phyloP scores from a whole-genome alignment of 1,140 invertebrate species.

The Daktulosphaira vitifoliae region DNA sequence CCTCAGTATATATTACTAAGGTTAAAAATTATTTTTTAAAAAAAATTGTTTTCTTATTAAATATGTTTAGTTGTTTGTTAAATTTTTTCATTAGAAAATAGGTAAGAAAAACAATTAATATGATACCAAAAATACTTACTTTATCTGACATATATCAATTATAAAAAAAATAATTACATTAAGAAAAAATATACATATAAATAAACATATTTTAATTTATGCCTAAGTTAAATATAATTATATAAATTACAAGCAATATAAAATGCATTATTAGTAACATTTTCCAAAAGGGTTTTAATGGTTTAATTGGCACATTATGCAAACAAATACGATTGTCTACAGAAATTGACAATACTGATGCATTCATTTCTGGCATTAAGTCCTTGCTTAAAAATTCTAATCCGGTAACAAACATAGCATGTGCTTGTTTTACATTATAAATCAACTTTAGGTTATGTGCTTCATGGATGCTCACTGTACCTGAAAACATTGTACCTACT shows the following conservation, averaged over 20 bases:
- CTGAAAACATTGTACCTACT: slow-evolving; percentile 85
- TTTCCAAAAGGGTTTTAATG: slow-evolving; percentile 15
- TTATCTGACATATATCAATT: no score
- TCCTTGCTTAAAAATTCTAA: slow-evolving; percentile 62
- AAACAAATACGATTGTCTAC: slow-evolving; percentile 88
- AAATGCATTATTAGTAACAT: slow-evolving; percentile 20
- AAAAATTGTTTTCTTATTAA: no score
- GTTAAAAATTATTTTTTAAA: no score
- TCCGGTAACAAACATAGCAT: slow-evolving; percentile 91
- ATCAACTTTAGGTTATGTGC: slow-evolving; percentile 85
- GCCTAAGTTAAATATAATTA: slow-evolving; percentile 10
- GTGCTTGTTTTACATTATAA: slow-evolving; percentile 69
- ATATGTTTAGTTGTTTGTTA: no score
- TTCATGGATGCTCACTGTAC: slow-evolving; percentile 80
- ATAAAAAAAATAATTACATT: no score
- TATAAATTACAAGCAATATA: slow-evolving; percentile 10
- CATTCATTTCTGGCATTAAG: slow-evolving; percentile 50
- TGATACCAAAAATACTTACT: no score
- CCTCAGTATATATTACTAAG: no score
- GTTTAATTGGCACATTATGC: slow-evolving; percentile 71
- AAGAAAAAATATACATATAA: no score
- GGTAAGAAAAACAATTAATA: no score
- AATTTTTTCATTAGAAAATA: no score
- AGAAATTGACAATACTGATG: slow-evolving; percentile 85
- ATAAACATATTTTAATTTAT: no score